Evolutionary conservation across 2,888 invertebrate genomes (phyloP).

Genomic region (Lutraria lutraria): DNA sequence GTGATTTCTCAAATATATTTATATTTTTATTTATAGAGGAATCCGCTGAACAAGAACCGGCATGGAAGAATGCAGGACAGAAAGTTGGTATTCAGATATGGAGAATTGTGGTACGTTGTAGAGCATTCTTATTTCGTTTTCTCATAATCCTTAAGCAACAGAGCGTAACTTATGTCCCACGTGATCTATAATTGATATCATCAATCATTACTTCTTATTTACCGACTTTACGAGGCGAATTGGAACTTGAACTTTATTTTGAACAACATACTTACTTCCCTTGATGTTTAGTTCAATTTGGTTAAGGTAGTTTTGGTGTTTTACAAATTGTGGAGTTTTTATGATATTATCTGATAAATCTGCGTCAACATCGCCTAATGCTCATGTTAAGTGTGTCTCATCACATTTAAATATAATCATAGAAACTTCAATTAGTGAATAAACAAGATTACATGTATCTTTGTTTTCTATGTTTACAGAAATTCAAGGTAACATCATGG

Average conservation of each 20-base stretch:
- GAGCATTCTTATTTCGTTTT: not conserved
- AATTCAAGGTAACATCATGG: conserved; percentile 81
- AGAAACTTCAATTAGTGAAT: not conserved
- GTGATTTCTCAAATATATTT: not conserved
- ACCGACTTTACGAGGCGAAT: too few species aligned
- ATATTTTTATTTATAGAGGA: conserved; percentile 78
- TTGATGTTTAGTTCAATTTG: not conserved
- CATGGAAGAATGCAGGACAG: conserved; percentile 83
- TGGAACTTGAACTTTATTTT: too few species aligned
- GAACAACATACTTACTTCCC: not conserved
- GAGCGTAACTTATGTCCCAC: not conserved
- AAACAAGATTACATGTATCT: not conserved
- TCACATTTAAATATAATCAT: not conserved
- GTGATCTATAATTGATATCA: not conserved
- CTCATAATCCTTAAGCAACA: not conserved
- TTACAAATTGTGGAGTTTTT: not conserved
- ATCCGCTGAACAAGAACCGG: conserved; percentile 83
- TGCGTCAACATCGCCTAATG: too few species aligned
- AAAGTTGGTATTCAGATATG: conserved; percentile 84
- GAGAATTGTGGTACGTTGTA: conserved; percentile 84
- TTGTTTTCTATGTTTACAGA: conserved; percentile 67
- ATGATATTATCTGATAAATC: not conserved
- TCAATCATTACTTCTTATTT: not conserved
- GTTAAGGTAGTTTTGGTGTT: not conserved
- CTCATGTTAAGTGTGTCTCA: not conserved